A percentile compares a stretch with the other conserved stretches of the same genome.
phyloP scores from a whole-genome alignment of 2,888 invertebrate genomes.

The Cremastobaeus sp. region DNA sequence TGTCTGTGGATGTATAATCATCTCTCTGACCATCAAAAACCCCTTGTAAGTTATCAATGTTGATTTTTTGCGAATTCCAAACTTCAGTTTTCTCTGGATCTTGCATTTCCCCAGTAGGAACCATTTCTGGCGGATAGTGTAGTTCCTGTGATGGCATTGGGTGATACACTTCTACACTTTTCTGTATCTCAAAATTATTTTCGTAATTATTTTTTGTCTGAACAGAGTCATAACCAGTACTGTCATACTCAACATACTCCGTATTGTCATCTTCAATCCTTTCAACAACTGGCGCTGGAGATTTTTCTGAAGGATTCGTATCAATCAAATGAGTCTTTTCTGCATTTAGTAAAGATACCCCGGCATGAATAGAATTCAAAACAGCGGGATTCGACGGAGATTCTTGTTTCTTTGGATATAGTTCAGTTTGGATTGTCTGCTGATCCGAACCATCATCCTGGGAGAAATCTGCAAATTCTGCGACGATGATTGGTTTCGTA shows the following conservation, averaged over 20 bases:
- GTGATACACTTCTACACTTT: conserved; percentile 74
- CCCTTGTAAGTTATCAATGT: conserved; percentile 18
- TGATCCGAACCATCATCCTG: conserved; percentile 2
- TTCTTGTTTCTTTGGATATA: conserved; percentile 15
- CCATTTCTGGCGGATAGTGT: conserved; percentile 70
- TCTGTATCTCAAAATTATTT: conserved; percentile 72
- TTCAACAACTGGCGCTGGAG: conserved; percentile 63
- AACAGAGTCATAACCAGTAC: conserved; percentile 9
- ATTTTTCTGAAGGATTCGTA: conserved; percentile 17
- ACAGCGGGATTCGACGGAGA: conserved; percentile 67
- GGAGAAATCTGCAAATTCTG: conserved; percentile 63
- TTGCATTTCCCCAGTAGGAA: conserved; percentile 63
- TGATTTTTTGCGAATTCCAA: conserved; percentile 49
- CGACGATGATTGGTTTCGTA: conserved; percentile 73
- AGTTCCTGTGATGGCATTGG: conserved; percentile 74
- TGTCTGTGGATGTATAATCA: conserved; percentile 44
- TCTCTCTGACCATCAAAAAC: conserved; percentile 28
- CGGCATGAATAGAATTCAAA: conserved; percentile 73
- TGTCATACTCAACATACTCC: conserved; percentile 43
- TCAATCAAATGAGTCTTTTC: conserved; percentile 65
- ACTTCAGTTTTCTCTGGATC: conserved; percentile 13
- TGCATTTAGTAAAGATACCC: conserved; percentile 70
- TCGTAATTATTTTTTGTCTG: conserved; percentile 32
- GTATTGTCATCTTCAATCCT: conserved; percentile 60
- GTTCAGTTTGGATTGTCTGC: background rate